phyloP scores from a whole-genome alignment of 2,797 vertebrate species.

The Diplodus puntazzo region DNA sequence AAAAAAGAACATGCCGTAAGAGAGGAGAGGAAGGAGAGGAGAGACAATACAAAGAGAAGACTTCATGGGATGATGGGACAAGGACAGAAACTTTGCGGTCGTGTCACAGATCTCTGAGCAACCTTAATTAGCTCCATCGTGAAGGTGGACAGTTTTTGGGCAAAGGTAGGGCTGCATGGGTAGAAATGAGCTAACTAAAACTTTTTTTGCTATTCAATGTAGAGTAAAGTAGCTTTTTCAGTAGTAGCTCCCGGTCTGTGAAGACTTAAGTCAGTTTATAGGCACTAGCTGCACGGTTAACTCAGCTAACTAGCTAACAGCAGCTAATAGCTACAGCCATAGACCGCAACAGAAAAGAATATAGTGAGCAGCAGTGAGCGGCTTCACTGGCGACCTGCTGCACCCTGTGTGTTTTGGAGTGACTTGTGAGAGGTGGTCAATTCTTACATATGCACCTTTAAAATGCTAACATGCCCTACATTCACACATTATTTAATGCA shows the following conservation, averaged over 20 bases:
- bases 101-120: slow-evolving; percentile 19
- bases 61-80: slow-evolving; percentile 40
- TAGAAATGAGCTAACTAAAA: not conserved
- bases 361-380: no score
- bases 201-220: not conserved
- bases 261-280: no score
- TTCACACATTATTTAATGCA: not conserved
- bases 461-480: not conserved
- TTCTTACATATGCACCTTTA: not conserved
- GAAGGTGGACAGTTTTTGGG: slow-evolving; percentile 19
- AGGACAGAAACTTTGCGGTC: slow-evolving; percentile 22
- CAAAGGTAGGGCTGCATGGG: not conserved
- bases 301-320: no score
- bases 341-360: no score
- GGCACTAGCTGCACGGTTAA: no score
- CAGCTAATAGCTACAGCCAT: no score
- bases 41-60: slow-evolving; percentile 59
- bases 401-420: no score
- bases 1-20: slow-evolving; percentile 19
- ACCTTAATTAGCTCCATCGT: slow-evolving; percentile 1
- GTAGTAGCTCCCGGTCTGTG: no score
- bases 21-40: slow-evolving; percentile 57
- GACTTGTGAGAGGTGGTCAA: no score
- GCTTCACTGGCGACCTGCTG: no score
- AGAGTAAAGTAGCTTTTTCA: no score